Evolutionary conservation across 2,113 vertebrate genomes (phyloP).

Genomic region (Neopipo cinnamomea): DNA sequence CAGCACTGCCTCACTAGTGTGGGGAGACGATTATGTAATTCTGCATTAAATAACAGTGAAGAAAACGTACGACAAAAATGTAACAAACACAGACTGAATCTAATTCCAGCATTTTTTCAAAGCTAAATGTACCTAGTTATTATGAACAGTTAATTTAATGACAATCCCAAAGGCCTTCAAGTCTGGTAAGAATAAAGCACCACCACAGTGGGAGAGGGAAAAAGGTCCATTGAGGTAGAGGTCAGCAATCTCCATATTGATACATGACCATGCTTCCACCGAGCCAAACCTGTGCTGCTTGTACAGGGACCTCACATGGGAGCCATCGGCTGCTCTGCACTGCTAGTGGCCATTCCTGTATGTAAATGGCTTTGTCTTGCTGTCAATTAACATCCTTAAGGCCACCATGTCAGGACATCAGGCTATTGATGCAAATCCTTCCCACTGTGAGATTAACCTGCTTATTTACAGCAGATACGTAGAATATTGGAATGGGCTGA

Average conservation of each 20-base stretch:
- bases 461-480: background rate
- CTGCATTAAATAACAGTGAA: background rate
- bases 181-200: background rate
- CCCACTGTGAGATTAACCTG: background rate
- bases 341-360: background rate
- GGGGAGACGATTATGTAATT: background rate
- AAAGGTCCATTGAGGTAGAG: background rate
- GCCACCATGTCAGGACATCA: background rate
- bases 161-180: background rate
- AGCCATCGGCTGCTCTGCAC: background rate
- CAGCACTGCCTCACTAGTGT: background rate
- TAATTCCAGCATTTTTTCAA: background rate
- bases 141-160: background rate
- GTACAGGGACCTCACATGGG: background rate
- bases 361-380: slow-evolving; percentile 21
- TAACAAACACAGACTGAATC: background rate
- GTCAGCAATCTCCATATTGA: background rate
- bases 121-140: background rate
- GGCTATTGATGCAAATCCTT: background rate
- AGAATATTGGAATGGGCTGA: background rate
- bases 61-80: background rate
- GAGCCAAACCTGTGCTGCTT: background rate
- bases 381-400: background rate
- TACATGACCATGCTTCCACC: background rate
- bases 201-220: background rate